phyloP scores from a whole-genome alignment of 2,113 vertebrate genomes.

The Felis catus region DNA sequence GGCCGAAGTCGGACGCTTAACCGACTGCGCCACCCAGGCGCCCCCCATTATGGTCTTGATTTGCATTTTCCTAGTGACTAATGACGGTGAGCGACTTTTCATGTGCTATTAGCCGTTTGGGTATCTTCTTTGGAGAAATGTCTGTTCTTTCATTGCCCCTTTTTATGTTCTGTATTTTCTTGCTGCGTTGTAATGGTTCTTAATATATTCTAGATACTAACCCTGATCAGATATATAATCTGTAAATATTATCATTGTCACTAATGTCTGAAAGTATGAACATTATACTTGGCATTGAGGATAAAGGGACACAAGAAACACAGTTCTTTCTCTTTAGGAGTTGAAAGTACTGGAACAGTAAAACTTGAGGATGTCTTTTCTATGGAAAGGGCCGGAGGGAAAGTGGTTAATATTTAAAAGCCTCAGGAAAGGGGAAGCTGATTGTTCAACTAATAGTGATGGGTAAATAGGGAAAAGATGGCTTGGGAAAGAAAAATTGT shows the following conservation, averaged over 20 bases:
- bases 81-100: neutral
- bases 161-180: neutral
- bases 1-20: too few relatives aligned
- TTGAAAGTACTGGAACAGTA: neutral
- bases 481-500: neutral
- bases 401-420: neutral
- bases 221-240: neutral
- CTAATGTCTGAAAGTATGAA: neutral
- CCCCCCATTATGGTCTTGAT: neutral
- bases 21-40: too few relatives aligned
- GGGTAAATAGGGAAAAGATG: neutral
- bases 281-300: neutral
- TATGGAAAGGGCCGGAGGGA: neutral
- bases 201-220: neutral
- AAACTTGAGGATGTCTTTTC: neutral
- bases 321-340: neutral
- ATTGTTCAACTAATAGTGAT: neutral
- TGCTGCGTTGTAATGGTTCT: neutral
- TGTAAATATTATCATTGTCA: neutral
- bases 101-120: neutral
- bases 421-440: neutral
- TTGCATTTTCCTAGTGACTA: neutral
- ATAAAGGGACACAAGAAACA: neutral
- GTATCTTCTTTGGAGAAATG: neutral
- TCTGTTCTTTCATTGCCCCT: neutral